Conservation (phyloP, 2,888 invertebrate genomes). For the Nudaria mundana region DNA sequence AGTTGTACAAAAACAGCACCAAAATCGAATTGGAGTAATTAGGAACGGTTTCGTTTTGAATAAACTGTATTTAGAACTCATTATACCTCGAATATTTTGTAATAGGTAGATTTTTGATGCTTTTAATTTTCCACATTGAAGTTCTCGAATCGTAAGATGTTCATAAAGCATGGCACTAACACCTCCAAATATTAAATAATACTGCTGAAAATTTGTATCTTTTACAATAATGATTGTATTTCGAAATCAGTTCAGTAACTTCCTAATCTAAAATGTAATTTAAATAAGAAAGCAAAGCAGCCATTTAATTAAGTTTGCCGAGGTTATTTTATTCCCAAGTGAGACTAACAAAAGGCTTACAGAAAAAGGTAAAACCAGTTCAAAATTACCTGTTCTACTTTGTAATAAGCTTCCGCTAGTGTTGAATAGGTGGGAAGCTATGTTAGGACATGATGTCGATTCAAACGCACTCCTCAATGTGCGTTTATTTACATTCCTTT, state of each 20-base stretch:
- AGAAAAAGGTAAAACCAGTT: slow-evolving; percentile 10
- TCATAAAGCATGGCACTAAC: too few species aligned
- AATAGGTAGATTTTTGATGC: slow-evolving; percentile 40
- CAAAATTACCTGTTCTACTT: slow-evolving; percentile 20
- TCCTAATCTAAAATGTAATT: slow-evolving; percentile 1
- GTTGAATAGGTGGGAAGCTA: slow-evolving; percentile 43
- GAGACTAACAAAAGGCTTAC: slow-evolving; percentile 3
- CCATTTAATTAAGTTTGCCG: background rate
- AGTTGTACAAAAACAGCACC: slow-evolving; percentile 43
- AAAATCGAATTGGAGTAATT: slow-evolving; percentile 50
- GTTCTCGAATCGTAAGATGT: too few species aligned
- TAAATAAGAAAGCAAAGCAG: background rate
- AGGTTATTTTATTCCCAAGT: slow-evolving; percentile 4
- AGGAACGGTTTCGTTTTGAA: slow-evolving; percentile 46
- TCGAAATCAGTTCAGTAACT: background rate
- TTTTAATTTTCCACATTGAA: slow-evolving; percentile 4
- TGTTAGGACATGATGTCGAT: slow-evolving; percentile 57
- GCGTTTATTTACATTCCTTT: slow-evolving; percentile 74
- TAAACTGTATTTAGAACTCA: too few species aligned
- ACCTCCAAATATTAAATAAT: too few species aligned
- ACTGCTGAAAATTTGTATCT: background rate
- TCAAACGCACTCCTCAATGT: slow-evolving; percentile 67
- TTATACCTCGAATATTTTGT: too few species aligned
- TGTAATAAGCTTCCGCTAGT: slow-evolving; percentile 30
- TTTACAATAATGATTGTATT: background rate